Base-by-base conservation (phyloP, 2,797 vertebrate genomes). In the Syngnathus acus region DNA sequence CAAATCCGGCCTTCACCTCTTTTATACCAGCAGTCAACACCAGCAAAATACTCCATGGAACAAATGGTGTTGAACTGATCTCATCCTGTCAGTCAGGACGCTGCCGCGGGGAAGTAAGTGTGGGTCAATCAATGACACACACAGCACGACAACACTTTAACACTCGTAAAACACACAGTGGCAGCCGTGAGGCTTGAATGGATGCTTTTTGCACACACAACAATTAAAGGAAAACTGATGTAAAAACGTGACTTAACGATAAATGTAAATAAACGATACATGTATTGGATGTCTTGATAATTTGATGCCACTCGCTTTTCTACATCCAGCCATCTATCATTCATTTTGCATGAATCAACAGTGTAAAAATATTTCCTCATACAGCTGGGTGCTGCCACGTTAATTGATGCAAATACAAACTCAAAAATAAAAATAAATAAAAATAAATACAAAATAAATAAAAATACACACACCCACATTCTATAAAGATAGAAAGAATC, bases 71-170 rank as follows among this genome's bases (percentile, higher is more conserved):
- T 75, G 38, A 82, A 72, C 75, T 83, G 78, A 86, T 85, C 79
- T 77, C 62, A 73, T 75, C 63, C 75, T 84, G 85, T 76, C 86
- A 82, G 78, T 87, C 82, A 85, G 75, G 48, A 39, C 32, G 61
- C 19, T 51, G 42, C 76, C 71, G 65, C 21, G 66, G 72, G 78
- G 79, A 75, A 76, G 55, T 65, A 68, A 72, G 65, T 75, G 76
- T 67, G 72, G 73, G 74, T 77, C 75, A 85, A 79, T 84, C 81
- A 78, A 72, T 84, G 68, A 64, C 73, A 72, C 67, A 73, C 63
- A 75, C 64, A 76, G 53, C 17, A 43, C 38, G 51, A 40, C 17
- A 17, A 58, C 55, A 37, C 32, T 58, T 8, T 40, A 42, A 43
- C 58, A n/a, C 9, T 40, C n/a, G 39, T 21, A 60, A 21, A 40